Percentiles rank a stretch among this genome's conserved stretches.
Conservation (phyloP, 2,113 vertebrate species). For the Sander vitreus region DNA sequence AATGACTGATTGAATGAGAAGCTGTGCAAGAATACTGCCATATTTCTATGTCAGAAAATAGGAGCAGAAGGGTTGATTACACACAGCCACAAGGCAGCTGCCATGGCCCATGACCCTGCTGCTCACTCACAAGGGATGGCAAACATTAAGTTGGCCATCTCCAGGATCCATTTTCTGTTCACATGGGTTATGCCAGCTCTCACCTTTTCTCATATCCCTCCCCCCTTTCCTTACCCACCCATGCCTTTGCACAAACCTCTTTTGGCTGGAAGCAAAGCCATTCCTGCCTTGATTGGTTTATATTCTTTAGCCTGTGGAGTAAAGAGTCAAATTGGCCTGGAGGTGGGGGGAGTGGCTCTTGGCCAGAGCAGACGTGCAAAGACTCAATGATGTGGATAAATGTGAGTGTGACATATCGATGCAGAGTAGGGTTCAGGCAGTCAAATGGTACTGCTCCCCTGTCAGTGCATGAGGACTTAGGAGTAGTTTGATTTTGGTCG, state of each 20-base stretch:
- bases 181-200: constrained; percentile 31
- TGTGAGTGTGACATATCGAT: constrained; percentile 16
- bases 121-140: constrained; percentile 55
- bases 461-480: neutral
- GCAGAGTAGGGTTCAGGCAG: neutral
- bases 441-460: neutral
- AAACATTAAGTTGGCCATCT: constrained; percentile 59
- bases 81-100: constrained; percentile 39
- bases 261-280: constrained; percentile 60
- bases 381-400: constrained; percentile 34
- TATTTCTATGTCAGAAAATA: constrained; percentile 28
- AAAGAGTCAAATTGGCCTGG: constrained; percentile 12
- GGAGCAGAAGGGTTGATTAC: constrained; percentile 29
- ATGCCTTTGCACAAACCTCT: constrained; percentile 13
- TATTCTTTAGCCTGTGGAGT: constrained; percentile 49
- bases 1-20: constrained; percentile 26
- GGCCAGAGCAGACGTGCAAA: constrained; percentile 23
- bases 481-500: neutral
- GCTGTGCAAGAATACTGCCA: neutral
- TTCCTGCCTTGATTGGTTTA: constrained; percentile 76
- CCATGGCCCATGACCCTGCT: constrained; percentile 63
- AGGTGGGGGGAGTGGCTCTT: constrained; percentile 18
- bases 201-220: constrained; percentile 9
- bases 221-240: neutral
- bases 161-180: constrained; percentile 60